Conservation (phyloP, 2,113 vertebrate genomes). For the Saccopteryx leptura region DNA sequence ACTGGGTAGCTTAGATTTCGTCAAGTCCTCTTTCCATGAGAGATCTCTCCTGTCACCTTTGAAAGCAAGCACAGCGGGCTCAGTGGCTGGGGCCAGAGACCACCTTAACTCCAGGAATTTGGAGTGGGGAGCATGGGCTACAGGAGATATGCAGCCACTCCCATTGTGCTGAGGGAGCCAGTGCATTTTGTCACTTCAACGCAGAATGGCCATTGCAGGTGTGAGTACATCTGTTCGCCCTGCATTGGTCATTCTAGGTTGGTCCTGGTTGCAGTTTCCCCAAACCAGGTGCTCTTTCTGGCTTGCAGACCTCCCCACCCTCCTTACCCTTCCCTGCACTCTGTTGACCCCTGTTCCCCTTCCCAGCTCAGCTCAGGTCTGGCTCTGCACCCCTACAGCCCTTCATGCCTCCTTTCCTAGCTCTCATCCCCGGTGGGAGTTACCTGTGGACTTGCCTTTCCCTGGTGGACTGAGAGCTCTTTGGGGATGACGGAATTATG, state of each 20-base stretch:
- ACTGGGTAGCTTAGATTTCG: conserved; percentile 21
- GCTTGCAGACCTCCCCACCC: background rate
- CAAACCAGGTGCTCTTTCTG: background rate
- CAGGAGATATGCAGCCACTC: background rate
- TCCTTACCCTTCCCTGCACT: background rate
- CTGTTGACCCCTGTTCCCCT: background rate
- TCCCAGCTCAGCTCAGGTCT: conserved; percentile 12
- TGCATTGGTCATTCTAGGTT: background rate
- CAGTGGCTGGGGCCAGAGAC: background rate
- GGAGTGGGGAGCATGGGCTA: background rate
- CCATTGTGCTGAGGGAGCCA: background rate
- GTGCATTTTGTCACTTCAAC: background rate
- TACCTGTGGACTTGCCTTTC: background rate
- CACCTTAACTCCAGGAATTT: background rate
- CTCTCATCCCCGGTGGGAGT: background rate
- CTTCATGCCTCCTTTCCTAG: background rate
- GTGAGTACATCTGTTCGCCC: background rate
- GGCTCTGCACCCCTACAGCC: background rate
- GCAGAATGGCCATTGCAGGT: background rate
- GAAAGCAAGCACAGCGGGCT: background rate
- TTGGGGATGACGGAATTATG: background rate
- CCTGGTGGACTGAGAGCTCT: background rate
- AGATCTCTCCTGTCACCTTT: background rate
- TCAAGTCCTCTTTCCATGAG: conserved; percentile 37
- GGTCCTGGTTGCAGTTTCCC: background rate